Percentiles rank a stretch among this genome's conserved stretches.
phyloP scores from a whole-genome alignment of 2,797 vertebrate genomes.

The Cetoscarus ocellatus region DNA sequence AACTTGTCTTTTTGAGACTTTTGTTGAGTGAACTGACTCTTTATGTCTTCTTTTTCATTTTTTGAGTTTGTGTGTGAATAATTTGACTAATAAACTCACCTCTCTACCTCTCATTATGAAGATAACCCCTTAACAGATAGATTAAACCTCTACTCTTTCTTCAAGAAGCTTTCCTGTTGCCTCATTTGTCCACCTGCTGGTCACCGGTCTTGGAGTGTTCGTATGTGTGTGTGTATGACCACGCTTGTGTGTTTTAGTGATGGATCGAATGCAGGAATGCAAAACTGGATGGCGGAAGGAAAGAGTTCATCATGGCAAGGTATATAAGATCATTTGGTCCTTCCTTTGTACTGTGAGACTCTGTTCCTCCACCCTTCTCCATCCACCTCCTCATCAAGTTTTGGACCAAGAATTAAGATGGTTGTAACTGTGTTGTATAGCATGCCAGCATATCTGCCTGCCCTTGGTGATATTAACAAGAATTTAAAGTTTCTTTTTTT shows the following conservation, averaged over 20 bases:
- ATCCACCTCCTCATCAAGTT: conserved; percentile 74
- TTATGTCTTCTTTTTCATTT: conserved; percentile 51
- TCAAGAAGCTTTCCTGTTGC: conserved; percentile 63
- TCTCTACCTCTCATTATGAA: conserved; percentile 47
- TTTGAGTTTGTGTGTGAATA: conserved; percentile 69
- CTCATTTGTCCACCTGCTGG: conserved; percentile 64
- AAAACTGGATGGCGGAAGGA: conserved; percentile 82
- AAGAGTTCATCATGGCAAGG: conserved; percentile 82
- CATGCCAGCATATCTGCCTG: conserved; percentile 72
- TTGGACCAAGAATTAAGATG: conserved; percentile 69
- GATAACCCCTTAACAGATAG: conserved; percentile 41
- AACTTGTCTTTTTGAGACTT: conserved; percentile 42
- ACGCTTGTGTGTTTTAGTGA: conserved; percentile 88
- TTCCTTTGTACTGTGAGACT: conserved; percentile 76
- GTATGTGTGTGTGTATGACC: conserved; percentile 79
- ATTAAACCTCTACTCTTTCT: conserved; percentile 49
- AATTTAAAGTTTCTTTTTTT: conserved; percentile 21
- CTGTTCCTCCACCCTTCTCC: conserved; percentile 74
- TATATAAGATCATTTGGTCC: conserved; percentile 81
- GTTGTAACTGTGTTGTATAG: conserved; percentile 69
- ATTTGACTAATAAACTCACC: conserved; percentile 68
- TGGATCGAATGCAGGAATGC: conserved; percentile 85
- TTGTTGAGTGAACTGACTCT: conserved; percentile 59
- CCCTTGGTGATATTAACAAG: conserved; percentile 62
- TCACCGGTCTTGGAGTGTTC: conserved; percentile 67